These are phyloP conservation scores for Brenthis hecate DNA, from an alignment of 2,888 invertebrate genomes.

Conservation along the genomic window DNA sequence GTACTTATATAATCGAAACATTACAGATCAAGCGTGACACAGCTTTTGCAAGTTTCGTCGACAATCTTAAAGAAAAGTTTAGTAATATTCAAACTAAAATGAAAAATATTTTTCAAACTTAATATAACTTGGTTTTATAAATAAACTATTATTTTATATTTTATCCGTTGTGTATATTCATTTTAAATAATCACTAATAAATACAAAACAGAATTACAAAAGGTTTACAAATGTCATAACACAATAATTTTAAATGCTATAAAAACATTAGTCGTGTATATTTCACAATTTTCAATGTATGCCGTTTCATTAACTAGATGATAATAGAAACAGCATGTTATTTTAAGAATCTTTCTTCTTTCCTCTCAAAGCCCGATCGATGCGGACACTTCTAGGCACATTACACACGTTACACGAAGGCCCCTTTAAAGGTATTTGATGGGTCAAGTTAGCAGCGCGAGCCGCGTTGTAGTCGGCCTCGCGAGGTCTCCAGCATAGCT, in stretches of 20 bases:
- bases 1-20: background rate
- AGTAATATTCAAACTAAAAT: conserved; percentile 42
- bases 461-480: conserved; percentile 60
- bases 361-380: conserved; percentile 52
- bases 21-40: conserved; percentile 35
- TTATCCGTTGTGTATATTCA: background rate
- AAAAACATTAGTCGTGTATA: no score
- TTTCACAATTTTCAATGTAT: no score
- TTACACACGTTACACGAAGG: conserved; percentile 48
- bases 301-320: no score
- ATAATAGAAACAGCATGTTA: no score
- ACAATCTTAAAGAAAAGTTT: conserved; percentile 36
- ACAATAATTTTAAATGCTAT: no score
- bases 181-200: no score
- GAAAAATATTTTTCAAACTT: conserved; percentile 48
- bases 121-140: conserved; percentile 16
- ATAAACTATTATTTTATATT: background rate
- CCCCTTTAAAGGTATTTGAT: conserved; percentile 58
- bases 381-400: conserved; percentile 61
- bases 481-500: conserved; percentile 68
- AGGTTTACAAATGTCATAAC: no score
- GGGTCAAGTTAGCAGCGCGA: conserved; percentile 58
- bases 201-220: no score
- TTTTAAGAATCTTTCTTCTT: conserved; percentile 40
- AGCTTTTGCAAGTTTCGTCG: conserved; percentile 18